Evolutionary conservation across 2,113 vertebrate species (phyloP).

Genomic region (Oncorhynchus tshawytscha): DNA sequence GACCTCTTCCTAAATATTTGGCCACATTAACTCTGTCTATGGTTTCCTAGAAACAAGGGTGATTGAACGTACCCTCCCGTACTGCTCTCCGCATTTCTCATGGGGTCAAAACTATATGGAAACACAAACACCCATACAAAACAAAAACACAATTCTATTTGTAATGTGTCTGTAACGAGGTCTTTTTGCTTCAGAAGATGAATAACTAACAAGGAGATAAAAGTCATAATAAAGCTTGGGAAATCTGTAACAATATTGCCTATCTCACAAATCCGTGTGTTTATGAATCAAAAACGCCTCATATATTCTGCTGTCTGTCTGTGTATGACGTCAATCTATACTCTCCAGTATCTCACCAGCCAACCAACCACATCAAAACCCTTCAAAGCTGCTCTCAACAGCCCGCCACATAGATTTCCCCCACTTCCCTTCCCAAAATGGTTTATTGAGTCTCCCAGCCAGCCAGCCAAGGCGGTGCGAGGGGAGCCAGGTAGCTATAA

Average conservation of each 20-base stretch:
- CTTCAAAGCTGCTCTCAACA: constrained; percentile 13
- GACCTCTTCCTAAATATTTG: too few relatives aligned
- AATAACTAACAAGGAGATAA: neutral
- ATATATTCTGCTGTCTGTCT: neutral
- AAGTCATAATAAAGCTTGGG: neutral
- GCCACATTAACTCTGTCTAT: too few relatives aligned
- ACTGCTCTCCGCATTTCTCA: too few relatives aligned
- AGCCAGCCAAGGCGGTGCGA: constrained; percentile 65
- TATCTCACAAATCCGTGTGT: neutral
- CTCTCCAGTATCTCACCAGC: constrained; percentile 2
- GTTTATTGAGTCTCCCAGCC: constrained; percentile 54
- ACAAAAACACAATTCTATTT: neutral
- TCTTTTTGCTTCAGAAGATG: neutral
- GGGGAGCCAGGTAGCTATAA: constrained; percentile 34
- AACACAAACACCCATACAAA: neutral
- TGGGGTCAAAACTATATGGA: too few relatives aligned
- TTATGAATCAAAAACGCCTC: neutral
- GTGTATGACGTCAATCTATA: constrained; percentile 4
- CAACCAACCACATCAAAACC: constrained; percentile 11
- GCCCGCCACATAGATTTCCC: constrained; percentile 10
- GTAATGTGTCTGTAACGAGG: neutral
- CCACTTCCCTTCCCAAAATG: constrained; percentile 12
- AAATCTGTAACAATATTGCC: neutral
- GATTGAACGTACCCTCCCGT: too few relatives aligned
- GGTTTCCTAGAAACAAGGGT: too few relatives aligned